Base-by-base conservation (phyloP, 2,797 vertebrate genomes). In the Nannoperca obscura region DNA sequence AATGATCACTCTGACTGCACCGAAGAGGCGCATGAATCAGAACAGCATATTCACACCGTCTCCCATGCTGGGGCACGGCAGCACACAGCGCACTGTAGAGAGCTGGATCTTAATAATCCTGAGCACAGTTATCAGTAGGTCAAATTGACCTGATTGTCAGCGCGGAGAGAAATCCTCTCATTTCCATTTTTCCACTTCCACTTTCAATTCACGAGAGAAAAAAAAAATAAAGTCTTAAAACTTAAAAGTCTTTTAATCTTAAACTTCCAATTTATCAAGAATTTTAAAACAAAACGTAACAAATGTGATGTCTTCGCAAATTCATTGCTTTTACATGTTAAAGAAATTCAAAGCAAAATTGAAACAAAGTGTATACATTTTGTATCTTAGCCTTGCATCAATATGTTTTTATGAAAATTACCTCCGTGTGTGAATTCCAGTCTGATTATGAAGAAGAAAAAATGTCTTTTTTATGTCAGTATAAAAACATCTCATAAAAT, bases 11-110 rank as follows among this genome's bases (percentile, higher is more conserved):
- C 38, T 24, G 75, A 61, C 65, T 24, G 69, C 50, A 44, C 34
- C 0, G n/a, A 68, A 52, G 57, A 61, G 59, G 22, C 19, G 3
- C 14, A 13, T 55, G 66, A 85, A 83, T 79, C 76, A 78, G 76
- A 68, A 12, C 30, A 70, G 61, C 55, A 59, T 50, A 65, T 84
- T 81, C 78, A 76, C 71, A 60, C 62, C 13, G 14, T 74, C 40
- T 38, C 44, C 64, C 74, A 34, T 38, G 36, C 36, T 6, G 46
- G 13, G 19, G 64, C 59, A 66, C 7, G 2, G 61, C 52, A 10
- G 36, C 36, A 38, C 7, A 0, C 46, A 61, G 15, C 52, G 36
- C 5, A 20, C 27, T n/a, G 65, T 5, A 15, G 32, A 54, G 5
- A 3, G 47, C 27, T 27, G 24, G 22, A 47, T 24, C 19, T 42